Evolutionary conservation across 23 tunicate genomes (phyloP).

Genomic region (Oikopleura vanhoeffeni): DNA sequence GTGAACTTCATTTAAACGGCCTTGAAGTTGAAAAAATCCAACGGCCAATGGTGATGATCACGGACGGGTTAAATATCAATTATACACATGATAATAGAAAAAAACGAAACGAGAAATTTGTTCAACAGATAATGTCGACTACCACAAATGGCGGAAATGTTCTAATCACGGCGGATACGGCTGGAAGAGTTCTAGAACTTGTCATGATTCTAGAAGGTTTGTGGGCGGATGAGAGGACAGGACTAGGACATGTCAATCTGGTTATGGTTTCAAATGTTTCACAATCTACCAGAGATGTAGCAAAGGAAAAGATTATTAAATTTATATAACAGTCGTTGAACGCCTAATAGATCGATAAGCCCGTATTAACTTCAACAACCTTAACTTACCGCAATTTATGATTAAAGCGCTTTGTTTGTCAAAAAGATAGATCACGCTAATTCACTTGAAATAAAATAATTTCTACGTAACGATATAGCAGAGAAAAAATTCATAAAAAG

Average conservation of each 20-base stretch:
- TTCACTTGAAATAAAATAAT: too few relatives aligned
- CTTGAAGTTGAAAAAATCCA: not conserved
- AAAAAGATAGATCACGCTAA: too few relatives aligned
- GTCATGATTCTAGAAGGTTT: conserved; percentile 57
- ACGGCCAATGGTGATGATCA: conserved; percentile 27
- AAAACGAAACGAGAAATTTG: conserved; percentile 41
- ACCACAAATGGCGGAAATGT: conserved; percentile 73
- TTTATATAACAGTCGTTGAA: too few relatives aligned
- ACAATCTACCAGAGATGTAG: not conserved
- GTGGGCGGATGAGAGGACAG: conserved; percentile 56
- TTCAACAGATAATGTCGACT: conserved; percentile 51
- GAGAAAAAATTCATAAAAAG: too few relatives aligned
- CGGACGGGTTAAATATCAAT: conserved; percentile 63
- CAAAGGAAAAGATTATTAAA: too few relatives aligned
- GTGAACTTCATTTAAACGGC: conserved; percentile 42
- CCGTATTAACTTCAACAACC: too few relatives aligned
- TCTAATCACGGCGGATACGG: conserved; percentile 73
- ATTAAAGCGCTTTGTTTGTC: too few relatives aligned
- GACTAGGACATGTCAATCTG: conserved; percentile 46
- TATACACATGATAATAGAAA: conserved; percentile 63
- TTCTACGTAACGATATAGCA: too few relatives aligned
- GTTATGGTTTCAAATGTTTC: conserved; percentile 35
- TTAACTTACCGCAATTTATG: too few relatives aligned
- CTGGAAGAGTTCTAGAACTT: conserved; percentile 85
- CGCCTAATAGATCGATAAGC: too few relatives aligned